phyloP scores from a whole-genome alignment of 2,113 vertebrate genomes.

The Tangachromis dhanisi region DNA sequence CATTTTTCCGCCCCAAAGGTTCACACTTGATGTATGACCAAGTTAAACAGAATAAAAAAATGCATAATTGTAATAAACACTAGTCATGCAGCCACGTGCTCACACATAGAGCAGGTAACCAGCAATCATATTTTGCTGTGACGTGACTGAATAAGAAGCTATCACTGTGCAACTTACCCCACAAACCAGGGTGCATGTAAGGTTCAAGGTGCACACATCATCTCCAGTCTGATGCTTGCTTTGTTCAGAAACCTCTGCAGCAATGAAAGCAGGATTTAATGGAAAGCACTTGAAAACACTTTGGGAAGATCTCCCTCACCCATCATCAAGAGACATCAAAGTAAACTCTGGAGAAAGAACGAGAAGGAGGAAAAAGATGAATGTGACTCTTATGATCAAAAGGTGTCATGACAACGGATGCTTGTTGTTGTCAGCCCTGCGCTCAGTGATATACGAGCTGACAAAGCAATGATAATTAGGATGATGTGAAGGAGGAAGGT shows the following conservation, averaged over 20 bases:
- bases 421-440: neutral
- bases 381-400: neutral
- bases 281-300: neutral
- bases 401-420: constrained; percentile 12
- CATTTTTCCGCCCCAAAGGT: neutral
- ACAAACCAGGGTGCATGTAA: neutral
- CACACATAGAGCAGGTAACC: neutral
- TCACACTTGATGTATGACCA: neutral
- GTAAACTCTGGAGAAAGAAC: neutral
- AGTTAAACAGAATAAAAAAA: neutral
- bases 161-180: neutral
- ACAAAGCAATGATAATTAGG: neutral
- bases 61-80: neutral
- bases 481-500: neutral
- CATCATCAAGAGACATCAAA: neutral
- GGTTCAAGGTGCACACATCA: neutral
- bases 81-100: neutral
- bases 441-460: neutral
- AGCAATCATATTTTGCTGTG: neutral
- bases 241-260: neutral
- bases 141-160: neutral
- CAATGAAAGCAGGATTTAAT: neutral
- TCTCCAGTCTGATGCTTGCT: neutral
- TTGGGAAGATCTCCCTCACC: accelerated
- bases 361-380: neutral